Base-by-base conservation (phyloP, 2,797 vertebrate species). In the Glyptemys insculpta region DNA sequence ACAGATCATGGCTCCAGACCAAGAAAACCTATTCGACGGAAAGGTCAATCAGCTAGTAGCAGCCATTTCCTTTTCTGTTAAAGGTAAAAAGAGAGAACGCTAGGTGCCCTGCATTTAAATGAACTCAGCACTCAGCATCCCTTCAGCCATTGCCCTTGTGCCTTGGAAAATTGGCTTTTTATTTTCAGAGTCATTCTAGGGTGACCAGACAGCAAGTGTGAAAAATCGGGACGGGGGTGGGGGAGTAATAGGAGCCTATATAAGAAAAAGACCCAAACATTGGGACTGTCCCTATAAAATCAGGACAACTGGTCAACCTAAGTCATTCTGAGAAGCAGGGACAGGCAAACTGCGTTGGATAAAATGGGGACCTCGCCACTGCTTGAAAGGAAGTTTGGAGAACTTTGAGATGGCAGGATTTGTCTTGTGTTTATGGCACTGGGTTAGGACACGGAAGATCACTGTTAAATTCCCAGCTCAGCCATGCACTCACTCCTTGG, bases 81-180 rank as follows among this genome's bases (percentile, higher is more conserved):
- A 56, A 95, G 87, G 91, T 68, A 88, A 16, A 72, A 86, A 44
- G 76, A 2, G 65, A 90, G 68, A 1, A 25, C 5, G 34, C 2
- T 85, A 81, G 80, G 1, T 65, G 81, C 52, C 50, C 85, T 92
- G 95, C 89, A 94, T 95, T 81, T 74, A 91, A 96, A 92, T 96
- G 94, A 81, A 52, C 47, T 87, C 78, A 53, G 34, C 3, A 23
- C 87, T 83, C 72, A 34, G 80, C 62, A 74, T 85, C 85, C 83
- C 7, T 94, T 80, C 83, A 54, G 89, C 76, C 82, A 0, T 47
- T 68, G 85, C 53, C 79, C 0, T 87, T 68, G n/a, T 80, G 82
- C 84, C 41, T 2, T 56, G 76, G 50, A 84, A 90, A 93, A 37
- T 11, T 57, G 52, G 41, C 52, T 53, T 78, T 78, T 74, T 21